A percentile compares a stretch with the other conserved stretches of the same genome.
These are phyloP conservation scores for Amiota minor DNA, from an alignment of 2,888 invertebrate species.

Conservation along the genomic window DNA sequence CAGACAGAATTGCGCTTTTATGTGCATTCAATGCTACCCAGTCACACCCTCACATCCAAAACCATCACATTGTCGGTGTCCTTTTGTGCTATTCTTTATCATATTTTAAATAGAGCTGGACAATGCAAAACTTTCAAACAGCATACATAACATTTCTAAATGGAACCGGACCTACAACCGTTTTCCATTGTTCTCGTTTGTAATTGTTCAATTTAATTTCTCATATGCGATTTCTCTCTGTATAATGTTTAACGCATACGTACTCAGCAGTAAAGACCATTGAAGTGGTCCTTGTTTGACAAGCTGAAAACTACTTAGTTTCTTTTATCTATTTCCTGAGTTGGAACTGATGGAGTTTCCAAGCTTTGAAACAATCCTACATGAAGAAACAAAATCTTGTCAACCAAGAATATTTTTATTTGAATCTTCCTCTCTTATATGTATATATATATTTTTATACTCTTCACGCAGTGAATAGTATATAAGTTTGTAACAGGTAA, in stretches of 20 bases:
- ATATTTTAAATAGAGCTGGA: neutral
- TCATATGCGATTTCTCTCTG: conserved; percentile 9
- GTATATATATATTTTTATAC: too few relatives aligned
- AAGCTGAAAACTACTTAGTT: neutral
- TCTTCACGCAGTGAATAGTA: too few relatives aligned
- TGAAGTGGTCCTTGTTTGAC: conserved; percentile 1
- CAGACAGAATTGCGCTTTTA: conserved; percentile 32
- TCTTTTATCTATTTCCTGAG: conserved; percentile 8
- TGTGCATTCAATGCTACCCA: conserved; percentile 7
- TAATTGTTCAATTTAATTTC: conserved; percentile 16
- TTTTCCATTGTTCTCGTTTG: too few relatives aligned
- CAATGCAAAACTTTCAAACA: too few relatives aligned
- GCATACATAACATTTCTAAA: too few relatives aligned
- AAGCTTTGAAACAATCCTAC: too few relatives aligned
- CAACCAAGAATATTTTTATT: too few relatives aligned
- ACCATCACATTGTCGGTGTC: neutral
- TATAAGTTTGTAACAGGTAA: too few relatives aligned
- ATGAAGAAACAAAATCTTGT: too few relatives aligned
- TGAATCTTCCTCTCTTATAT: too few relatives aligned
- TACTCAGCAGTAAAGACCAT: neutral
- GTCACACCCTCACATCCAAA: neutral
- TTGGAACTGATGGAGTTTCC: too few relatives aligned
- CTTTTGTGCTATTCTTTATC: conserved; percentile 3
- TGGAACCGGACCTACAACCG: too few relatives aligned
- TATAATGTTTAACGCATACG: neutral